Conservation (phyloP, 2,888 invertebrate genomes). For the Lissocephala sabroskyi region DNA sequence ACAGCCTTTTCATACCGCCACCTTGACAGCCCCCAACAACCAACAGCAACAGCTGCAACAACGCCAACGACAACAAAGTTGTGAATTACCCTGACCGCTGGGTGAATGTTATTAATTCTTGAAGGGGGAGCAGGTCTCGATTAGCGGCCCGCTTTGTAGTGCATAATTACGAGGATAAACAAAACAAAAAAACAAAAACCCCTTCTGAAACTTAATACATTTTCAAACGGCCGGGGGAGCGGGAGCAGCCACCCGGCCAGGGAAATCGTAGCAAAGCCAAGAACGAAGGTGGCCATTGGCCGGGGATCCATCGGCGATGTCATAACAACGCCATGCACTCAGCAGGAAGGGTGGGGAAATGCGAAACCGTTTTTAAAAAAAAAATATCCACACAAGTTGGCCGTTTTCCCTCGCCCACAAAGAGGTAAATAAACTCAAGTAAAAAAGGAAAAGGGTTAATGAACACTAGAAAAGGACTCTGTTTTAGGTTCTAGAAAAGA, state of each 20-base stretch:
- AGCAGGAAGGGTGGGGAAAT: constrained; percentile 29
- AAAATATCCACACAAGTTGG: constrained; percentile 1
- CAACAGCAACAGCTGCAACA: too few relatives aligned
- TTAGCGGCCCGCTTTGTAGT: constrained; percentile 50
- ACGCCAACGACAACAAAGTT: too few relatives aligned
- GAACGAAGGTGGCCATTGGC: too few relatives aligned
- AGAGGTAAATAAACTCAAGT: constrained; percentile 17
- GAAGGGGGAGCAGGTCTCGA: constrained; percentile 21
- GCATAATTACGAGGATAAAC: constrained; percentile 20
- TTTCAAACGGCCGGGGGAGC: constrained; percentile 33
- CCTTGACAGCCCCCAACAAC: too few relatives aligned
- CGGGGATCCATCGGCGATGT: too few relatives aligned
- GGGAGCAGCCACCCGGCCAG: constrained; percentile 21
- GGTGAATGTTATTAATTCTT: constrained; percentile 4
- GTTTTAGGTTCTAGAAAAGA: too few relatives aligned
- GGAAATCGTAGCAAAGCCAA: constrained; percentile 12
- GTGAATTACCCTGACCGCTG: not conserved
- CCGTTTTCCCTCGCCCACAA: constrained; percentile 1
- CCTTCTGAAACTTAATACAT: constrained; percentile 47
- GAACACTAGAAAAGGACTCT: too few relatives aligned
- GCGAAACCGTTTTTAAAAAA: constrained; percentile 28
- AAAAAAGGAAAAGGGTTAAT: constrained; percentile 1
- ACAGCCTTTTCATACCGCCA: not conserved
- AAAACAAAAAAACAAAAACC: constrained; percentile 12
- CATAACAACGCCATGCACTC: too few relatives aligned